Evolutionary conservation across 2,113 vertebrate species (phyloP), one percentile per base, ranked within the genome.

Genomic region (Aplodontia rufa): DNA sequence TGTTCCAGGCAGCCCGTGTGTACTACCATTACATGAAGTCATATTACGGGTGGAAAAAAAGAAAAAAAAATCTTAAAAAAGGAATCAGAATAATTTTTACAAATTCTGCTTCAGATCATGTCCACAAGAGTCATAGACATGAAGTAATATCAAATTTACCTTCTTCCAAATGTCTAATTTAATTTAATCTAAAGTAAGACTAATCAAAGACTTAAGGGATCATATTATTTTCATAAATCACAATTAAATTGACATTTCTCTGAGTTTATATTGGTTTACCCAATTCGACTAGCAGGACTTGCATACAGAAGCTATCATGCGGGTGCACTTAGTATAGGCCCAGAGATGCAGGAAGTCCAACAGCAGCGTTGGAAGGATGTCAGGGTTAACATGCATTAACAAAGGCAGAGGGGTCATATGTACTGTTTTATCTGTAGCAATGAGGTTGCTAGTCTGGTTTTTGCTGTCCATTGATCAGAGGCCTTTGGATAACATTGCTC

Each of bases 301-400:
- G 24, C 14, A 68, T 8, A 5, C 51, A 6, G 9, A 5, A 64
- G 13, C 68, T 47, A 14, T 51, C 12, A 20, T 1, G 2, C 9
- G 3, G 13, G 1, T 45, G 10, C 0, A 10, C 7, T 30, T 40
- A 12, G 3, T 45, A 6, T 1, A 51, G 11, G 6, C 6, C 20
- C n/a, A 89, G 53, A 32, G 0, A 14, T 9, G 1, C 6, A 75
- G 20, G 2, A 53, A 69, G 20, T 8, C n/a, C 19, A 55, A 42
- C 0, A n/a, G n/a, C n/a, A n/a, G n/a, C n/a, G n/a, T n/a, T n/a
- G n/a, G n/a, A n/a, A n/a, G 24, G 4, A 37, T 20, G 49, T 26
- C 20, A 53, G 72, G 72, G 7, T 5, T 17, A 89, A 32, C 9
- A 6, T 6, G 0, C 3, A 2, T 49, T 53, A 30, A 42, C 32